Percentiles rank a stretch among this genome's conserved stretches.
Evolutionary conservation across 1,140 invertebrate genomes (phyloP).

Genomic region (Stegodyphus dumicola): DNA sequence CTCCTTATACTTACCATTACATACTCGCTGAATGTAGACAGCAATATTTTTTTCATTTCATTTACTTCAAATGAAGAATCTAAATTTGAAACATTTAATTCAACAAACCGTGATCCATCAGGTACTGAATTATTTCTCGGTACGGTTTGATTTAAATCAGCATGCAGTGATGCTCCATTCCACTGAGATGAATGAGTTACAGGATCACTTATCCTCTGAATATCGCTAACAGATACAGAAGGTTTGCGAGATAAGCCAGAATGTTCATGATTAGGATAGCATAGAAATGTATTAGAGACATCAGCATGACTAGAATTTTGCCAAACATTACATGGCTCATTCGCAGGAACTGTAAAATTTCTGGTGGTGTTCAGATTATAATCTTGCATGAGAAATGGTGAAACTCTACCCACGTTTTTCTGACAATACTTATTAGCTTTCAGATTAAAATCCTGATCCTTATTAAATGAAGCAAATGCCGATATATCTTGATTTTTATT

Average conservation of each 20-base stretch:
- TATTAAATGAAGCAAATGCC: slow-evolving; percentile 28
- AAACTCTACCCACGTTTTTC: slow-evolving; percentile 50
- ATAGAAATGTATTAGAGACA: background rate
- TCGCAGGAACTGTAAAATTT: background rate
- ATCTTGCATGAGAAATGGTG: slow-evolving; percentile 53
- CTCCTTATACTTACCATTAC: slow-evolving; percentile 72
- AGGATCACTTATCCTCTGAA: slow-evolving; percentile 24
- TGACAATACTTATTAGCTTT: slow-evolving; percentile 26
- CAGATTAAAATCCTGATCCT: slow-evolving; percentile 17
- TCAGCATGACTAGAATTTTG: background rate
- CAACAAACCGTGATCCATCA: slow-evolving; percentile 69
- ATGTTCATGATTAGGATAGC: slow-evolving; percentile 26
- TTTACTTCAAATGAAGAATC: slow-evolving; percentile 80
- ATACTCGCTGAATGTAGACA: slow-evolving; percentile 77
- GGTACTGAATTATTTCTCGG: background rate
- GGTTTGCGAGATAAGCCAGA: slow-evolving; percentile 4
- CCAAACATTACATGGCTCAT: background rate
- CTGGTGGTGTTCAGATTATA: background rate
- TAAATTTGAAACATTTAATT: slow-evolving; percentile 80
- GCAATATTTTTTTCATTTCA: slow-evolving; percentile 78
- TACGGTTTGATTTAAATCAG: slow-evolving; percentile 13
- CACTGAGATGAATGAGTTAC: slow-evolving; percentile 12
- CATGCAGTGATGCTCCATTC: background rate
- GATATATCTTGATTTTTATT: slow-evolving; percentile 33
- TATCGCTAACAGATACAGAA: background rate